These are phyloP conservation scores for Periophthalmus modestus DNA, from an alignment of 2,113 vertebrate genomes.

Conservation along the genomic window DNA sequence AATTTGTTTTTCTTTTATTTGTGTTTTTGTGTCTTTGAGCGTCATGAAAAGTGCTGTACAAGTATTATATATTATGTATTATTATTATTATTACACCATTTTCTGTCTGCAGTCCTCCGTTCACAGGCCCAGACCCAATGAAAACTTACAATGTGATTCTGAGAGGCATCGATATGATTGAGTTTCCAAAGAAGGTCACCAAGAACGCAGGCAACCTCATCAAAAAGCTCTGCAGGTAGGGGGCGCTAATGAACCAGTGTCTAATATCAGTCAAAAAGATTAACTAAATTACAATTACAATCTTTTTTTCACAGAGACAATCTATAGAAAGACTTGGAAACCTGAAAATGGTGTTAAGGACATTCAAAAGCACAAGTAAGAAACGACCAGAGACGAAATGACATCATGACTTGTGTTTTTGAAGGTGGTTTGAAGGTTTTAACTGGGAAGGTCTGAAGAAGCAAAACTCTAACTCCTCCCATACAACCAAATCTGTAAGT, in stretches of 20 bases:
- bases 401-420: constrained; percentile 5
- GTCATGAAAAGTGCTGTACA: too few relatives aligned
- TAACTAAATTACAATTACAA: not conserved
- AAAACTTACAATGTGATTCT: constrained; percentile 97
- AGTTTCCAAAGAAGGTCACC: constrained; percentile 99
- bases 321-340: constrained; percentile 94
- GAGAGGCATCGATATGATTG: constrained; percentile 97
- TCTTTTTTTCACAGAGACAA: constrained; percentile 82
- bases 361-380: constrained; percentile 99
- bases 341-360: constrained; percentile 98
- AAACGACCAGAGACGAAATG: not conserved
- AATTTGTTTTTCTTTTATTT: too few relatives aligned
- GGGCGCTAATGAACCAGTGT: not conserved
- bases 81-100: not conserved
- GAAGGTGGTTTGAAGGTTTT: constrained; percentile 98
- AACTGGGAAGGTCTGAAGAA: constrained; percentile 97
- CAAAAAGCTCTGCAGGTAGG: constrained; percentile 98
- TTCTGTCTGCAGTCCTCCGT: constrained; percentile 84
- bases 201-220: constrained; percentile 97
- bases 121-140: constrained; percentile 98
- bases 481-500: constrained; percentile 94
- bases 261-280: not conserved
- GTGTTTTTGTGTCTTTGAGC: too few relatives aligned
- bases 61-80: too few relatives aligned
- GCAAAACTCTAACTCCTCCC: constrained; percentile 92